Evolutionary conservation across 2,888 invertebrate species (phyloP).

Genomic region (Oxystoma pomonae): DNA sequence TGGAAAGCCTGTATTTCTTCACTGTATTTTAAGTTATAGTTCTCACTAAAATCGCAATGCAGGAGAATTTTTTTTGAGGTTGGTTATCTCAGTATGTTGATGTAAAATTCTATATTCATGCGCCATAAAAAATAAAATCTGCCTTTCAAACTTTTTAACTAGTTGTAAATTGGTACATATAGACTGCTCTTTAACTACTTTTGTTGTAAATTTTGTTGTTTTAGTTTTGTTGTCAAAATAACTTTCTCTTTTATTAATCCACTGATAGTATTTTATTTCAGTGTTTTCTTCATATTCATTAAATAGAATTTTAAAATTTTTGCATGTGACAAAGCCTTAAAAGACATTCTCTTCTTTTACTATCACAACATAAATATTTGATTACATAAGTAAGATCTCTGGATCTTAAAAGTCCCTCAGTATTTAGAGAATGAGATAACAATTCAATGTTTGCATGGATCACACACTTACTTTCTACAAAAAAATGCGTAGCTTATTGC

Average conservation of each 20-base stretch:
- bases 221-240: not conserved
- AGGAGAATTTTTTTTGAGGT: not conserved
- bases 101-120: constrained; percentile 1
- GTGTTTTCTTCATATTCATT: not conserved
- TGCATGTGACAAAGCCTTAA: not conserved
- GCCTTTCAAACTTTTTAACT: not conserved
- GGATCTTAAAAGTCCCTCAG: not conserved
- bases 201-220: not conserved
- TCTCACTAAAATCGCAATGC: constrained; percentile 2
- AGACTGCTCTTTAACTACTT: not conserved
- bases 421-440: not conserved
- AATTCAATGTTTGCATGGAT: not conserved
- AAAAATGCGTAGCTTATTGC: not conserved
- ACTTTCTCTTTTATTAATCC: not conserved
- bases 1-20: constrained; percentile 7
- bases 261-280: not conserved
- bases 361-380: not conserved
- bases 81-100: not conserved
- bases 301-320: not conserved
- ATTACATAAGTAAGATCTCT: not conserved
- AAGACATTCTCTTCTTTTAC: not conserved
- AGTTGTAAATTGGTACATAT: not conserved
- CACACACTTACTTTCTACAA: not conserved
- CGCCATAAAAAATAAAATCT: not conserved
- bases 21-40: constrained; percentile 2